These are phyloP conservation scores for Sebastolobus alascanus DNA, from an alignment of 2,797 vertebrate species.

Conservation along the genomic window DNA sequence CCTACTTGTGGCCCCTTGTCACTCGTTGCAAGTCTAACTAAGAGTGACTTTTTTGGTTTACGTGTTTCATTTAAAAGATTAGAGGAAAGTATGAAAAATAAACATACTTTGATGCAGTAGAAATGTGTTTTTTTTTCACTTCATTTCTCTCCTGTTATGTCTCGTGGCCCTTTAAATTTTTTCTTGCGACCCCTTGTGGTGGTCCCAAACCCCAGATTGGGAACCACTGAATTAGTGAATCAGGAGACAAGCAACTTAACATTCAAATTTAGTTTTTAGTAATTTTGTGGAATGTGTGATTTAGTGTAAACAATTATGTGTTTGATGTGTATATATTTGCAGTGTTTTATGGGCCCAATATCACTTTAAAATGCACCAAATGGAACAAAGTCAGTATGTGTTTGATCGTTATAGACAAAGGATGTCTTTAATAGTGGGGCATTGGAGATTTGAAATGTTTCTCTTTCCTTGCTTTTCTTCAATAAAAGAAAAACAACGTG, in stretches of 20 bases:
- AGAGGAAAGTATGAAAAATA: neutral
- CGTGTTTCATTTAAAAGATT: neutral
- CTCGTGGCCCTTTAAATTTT: neutral
- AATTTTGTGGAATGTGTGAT: conserved; percentile 9
- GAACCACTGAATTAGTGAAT: neutral
- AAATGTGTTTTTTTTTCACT: neutral
- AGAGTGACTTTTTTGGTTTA: neutral
- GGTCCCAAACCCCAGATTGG: neutral
- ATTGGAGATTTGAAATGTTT: conserved; percentile 14
- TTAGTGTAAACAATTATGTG: neutral
- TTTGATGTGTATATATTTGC: conserved; percentile 60
- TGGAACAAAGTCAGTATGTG: conserved; percentile 43
- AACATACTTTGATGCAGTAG: neutral
- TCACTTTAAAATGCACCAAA: conserved; percentile 55
- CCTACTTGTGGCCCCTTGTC: neutral
- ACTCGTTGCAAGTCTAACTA: neutral
- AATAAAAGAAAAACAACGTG: conserved; percentile 59
- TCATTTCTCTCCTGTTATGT: neutral
- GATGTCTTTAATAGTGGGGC: conserved; percentile 15
- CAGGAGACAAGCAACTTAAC: neutral
- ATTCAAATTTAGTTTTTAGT: neutral
- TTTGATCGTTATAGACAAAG: conserved; percentile 18
- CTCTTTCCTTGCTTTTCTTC: conserved; percentile 41
- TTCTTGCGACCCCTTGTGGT: neutral
- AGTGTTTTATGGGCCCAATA: conserved; percentile 78